Base-by-base conservation (phyloP, 2,113 vertebrate genomes). In the Takifugu flavidus region DNA sequence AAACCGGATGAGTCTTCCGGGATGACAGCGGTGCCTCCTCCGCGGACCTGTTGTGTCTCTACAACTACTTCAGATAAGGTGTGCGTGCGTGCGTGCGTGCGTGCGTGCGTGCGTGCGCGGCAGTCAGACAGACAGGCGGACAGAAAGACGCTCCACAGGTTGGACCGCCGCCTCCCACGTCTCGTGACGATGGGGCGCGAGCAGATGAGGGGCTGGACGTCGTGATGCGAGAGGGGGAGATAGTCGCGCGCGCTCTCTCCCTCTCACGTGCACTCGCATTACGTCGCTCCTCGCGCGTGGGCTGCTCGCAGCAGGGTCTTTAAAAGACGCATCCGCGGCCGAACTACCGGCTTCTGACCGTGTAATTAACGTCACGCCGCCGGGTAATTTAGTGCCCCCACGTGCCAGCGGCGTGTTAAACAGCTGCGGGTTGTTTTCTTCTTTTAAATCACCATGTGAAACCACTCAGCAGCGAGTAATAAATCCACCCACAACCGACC, bases 81-180 rank as follows among this genome's bases (percentile, higher is more conserved):
- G n/a, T 13, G 46, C 46, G n/a, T 49, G n/a, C n/a, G n/a, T 13
- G 46, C 46, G n/a, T 49, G n/a, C 46, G 26, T 49, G n/a, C 46
- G 26, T 28, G 50, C 25, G 46, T 20, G 47, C 11, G 47, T 49
- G n/a, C n/a, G 46, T 47, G 13, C 5, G 46, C n/a, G 46, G 2
- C 14, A 14, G 46, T 13, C 53, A 54, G 31, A 39, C 53, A 15
- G 31, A 15, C 13, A 15, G 25, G 12, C 25, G 20, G 25, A 25
- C 1, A 25, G 57, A 67, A 13, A 25, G 52, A 54, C 14, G 61
- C 70, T 77, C 79, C 70, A 67, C 79, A 59, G 77, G 75, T 75
- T 80, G 20, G 62, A 77, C 68, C 46, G 79, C 54, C 79, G 57
- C 82, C 79, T 74, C 77, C 82, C 49, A 72, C 77, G 62, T 66